These are phyloP conservation scores for Dynastes tityus DNA, from an alignment of 2,888 invertebrate genomes.

Conservation along the genomic window DNA sequence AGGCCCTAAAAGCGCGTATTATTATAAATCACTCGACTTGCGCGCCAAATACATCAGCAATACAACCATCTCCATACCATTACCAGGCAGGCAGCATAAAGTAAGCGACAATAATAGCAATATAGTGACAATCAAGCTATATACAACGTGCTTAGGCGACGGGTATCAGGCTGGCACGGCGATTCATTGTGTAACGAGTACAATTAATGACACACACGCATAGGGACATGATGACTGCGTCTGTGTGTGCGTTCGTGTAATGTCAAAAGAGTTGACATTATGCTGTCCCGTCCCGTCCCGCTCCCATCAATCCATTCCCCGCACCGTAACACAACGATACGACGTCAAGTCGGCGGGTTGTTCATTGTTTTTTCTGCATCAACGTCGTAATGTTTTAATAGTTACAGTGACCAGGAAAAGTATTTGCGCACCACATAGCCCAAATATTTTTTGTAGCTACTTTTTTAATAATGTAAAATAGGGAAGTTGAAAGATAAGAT, in stretches of 20 bases:
- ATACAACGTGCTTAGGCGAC: background rate
- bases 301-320: slow-evolving; percentile 17
- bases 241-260: background rate
- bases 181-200: slow-evolving; percentile 27
- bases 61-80: no score
- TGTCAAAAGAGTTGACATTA: slow-evolving; percentile 44
- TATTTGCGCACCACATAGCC: no score
- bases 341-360: slow-evolving; percentile 3
- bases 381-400: background rate
- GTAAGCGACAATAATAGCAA: background rate
- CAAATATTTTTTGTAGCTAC: no score
- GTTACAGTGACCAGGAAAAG: no score
- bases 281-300: background rate
- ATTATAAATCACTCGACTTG: no score
- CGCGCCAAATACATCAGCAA: no score
- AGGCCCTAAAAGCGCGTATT: no score
- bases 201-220: slow-evolving; percentile 40
- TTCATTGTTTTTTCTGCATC: background rate
- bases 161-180: background rate
- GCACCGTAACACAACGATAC: background rate
- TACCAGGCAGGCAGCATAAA: background rate
- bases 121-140: background rate
- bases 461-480: no score
- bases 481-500: no score
- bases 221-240: background rate